These are phyloP conservation scores for Cremastinae sp. DNA, from an alignment of 2,888 invertebrate species.

Conservation along the genomic window DNA sequence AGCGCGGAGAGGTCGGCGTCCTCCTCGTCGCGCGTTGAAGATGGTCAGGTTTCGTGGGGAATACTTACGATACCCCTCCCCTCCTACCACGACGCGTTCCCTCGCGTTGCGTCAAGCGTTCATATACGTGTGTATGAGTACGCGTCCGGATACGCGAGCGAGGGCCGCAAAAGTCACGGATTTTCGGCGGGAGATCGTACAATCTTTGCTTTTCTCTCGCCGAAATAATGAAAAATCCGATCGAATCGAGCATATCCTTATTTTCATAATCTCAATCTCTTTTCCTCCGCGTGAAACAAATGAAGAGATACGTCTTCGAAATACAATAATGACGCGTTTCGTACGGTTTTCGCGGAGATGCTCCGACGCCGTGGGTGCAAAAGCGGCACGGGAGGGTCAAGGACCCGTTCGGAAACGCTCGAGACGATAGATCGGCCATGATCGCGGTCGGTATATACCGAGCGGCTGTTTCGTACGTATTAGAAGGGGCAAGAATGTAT, in stretches of 20 bases:
- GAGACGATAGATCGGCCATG: conserved; percentile 67
- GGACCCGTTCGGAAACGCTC: conserved; percentile 69
- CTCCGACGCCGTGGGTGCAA: conserved; percentile 33
- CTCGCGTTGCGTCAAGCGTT: not conserved
- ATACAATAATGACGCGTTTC: conserved; percentile 41
- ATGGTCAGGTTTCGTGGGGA: conserved; percentile 53
- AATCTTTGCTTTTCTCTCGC: not conserved
- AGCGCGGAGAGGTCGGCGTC: conserved; percentile 51
- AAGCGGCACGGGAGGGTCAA: conserved; percentile 64
- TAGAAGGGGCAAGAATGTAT: conserved; percentile 18
- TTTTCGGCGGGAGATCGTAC: not conserved
- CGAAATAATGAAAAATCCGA: conserved; percentile 29
- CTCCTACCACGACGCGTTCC: conserved; percentile 15
- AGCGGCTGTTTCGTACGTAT: conserved; percentile 1
- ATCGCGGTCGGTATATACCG: conserved; percentile 52
- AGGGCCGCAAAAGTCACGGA: not conserved
- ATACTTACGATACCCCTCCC: conserved; percentile 40
- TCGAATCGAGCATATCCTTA: conserved; percentile 63
- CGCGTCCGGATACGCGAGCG: not conserved
- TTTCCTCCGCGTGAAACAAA: too few species aligned
- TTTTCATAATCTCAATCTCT: not conserved
- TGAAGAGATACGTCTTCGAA: conserved; percentile 46
- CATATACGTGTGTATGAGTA: not conserved
- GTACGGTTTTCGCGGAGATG: conserved; percentile 45
- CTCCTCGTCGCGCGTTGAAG: conserved; percentile 49